Percentiles rank a stretch among this genome's conserved stretches.
These are phyloP conservation scores for Orchestia grillus DNA, from an alignment of 1,140 invertebrate genomes.

Conservation along the genomic window DNA sequence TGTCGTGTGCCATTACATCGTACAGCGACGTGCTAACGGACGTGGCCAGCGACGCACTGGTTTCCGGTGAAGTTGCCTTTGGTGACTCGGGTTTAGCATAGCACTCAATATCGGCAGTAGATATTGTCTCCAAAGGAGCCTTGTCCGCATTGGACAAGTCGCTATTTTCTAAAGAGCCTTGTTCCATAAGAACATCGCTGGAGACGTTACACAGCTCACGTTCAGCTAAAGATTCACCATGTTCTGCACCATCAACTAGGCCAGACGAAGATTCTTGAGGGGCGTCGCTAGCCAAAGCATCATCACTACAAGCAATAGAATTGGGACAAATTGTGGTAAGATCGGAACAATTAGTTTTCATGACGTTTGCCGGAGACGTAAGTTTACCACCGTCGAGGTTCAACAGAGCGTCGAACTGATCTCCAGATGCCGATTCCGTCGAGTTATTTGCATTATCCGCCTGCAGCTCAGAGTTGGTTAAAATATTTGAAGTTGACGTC, in stretches of 20 bases:
- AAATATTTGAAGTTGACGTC: constrained; percentile 1
- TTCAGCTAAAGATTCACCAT: not conserved
- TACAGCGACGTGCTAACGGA: not conserved
- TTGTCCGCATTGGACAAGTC: not conserved
- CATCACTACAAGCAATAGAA: constrained; percentile 25
- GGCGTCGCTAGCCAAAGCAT: too few relatives aligned
- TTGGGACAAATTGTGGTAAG: constrained; percentile 40
- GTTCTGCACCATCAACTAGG: not conserved
- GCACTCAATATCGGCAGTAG: constrained; percentile 26
- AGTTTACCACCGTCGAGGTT: constrained; percentile 25
- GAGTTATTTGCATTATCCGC: not conserved
- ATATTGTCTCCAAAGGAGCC: constrained; percentile 30
- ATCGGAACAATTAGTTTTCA: constrained; percentile 47
- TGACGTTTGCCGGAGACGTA: not conserved
- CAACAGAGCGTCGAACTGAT: constrained; percentile 34
- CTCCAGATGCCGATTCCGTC: not conserved
- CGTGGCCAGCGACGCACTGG: not conserved
- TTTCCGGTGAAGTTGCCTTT: not conserved
- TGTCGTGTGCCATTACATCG: not conserved
- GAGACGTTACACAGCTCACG: not conserved
- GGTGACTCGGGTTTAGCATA: constrained; percentile 36
- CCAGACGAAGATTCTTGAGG: not conserved
- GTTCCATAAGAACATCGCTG: not conserved
- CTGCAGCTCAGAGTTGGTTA: not conserved
- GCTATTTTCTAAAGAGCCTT: not conserved